Evolutionary conservation across 37 sponge, comb jelly and placozoan species (phyloP).

Genomic region (Amphimedon queenslandica): DNA sequence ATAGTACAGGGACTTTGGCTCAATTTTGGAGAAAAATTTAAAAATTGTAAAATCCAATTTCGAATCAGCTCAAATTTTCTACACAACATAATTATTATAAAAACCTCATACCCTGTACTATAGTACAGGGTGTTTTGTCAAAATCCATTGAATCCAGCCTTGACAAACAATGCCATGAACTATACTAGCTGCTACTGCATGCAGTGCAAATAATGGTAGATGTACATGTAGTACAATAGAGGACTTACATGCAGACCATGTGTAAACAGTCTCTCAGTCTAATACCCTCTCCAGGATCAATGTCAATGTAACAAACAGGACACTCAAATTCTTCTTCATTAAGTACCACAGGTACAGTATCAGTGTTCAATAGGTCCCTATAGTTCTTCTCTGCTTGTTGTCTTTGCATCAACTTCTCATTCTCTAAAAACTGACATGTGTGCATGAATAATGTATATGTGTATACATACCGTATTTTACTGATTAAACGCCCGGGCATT

Average conservation of each 20-base stretch:
- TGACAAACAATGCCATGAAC: too few relatives aligned
- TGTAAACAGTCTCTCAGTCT: conserved; percentile 80
- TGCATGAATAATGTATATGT: too few relatives aligned
- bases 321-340: conserved; percentile 85
- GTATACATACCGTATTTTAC: too few relatives aligned
- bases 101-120: too few relatives aligned
- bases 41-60: too few relatives aligned
- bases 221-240: too few relatives aligned
- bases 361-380: conserved; percentile 41
- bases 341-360: conserved; percentile 26
- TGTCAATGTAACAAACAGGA: conserved; percentile 47
- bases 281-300: conserved; percentile 79
- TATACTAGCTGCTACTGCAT: neutral
- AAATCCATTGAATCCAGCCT: too few relatives aligned
- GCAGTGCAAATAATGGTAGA: too few relatives aligned
- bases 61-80: too few relatives aligned
- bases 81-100: too few relatives aligned
- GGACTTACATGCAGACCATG: conserved; percentile 77
- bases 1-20: neutral
- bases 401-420: conserved; percentile 14
- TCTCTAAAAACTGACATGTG: conserved; percentile 11
- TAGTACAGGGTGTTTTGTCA: too few relatives aligned
- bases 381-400: conserved; percentile 54
- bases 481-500: too few relatives aligned
- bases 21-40: neutral